Evolutionary conservation across 2,888 invertebrate species (phyloP).

Genomic region (Peribatodes rhomboidaria): DNA sequence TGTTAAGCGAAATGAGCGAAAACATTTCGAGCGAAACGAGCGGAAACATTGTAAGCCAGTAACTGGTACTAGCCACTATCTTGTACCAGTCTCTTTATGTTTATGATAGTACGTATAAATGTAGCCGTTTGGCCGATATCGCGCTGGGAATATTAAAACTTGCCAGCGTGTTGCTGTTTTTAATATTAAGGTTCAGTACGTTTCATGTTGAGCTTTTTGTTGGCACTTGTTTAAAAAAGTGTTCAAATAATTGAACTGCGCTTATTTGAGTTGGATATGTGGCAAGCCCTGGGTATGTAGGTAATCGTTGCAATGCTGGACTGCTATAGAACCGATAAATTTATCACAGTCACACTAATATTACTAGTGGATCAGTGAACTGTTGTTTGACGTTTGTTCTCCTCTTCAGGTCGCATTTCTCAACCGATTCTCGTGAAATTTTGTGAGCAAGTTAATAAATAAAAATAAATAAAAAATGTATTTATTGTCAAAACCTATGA

Average conservation of each 20-base stretch:
- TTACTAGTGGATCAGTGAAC: no score
- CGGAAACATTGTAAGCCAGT: conserved; percentile 39
- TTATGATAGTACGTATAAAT: conserved; percentile 63
- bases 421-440: no score
- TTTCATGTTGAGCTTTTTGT: conserved; percentile 13
- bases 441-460: no score
- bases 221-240: not conserved
- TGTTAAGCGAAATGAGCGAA: conserved; percentile 32
- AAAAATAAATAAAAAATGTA: no score
- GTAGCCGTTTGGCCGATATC: conserved; percentile 59
- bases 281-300: no score
- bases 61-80: conserved; percentile 35
- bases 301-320: no score
- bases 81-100: conserved; percentile 44
- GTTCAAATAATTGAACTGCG: not conserved
- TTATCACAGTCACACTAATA: no score
- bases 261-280: not conserved
- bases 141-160: conserved; percentile 57
- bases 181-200: conserved; percentile 39
- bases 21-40: conserved; percentile 29
- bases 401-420: no score
- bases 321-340: no score
- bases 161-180: conserved; percentile 33
- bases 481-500: no score
- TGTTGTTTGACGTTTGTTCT: no score